Percentiles rank a stretch among this genome's conserved stretches.
These are phyloP conservation scores for Hylaea fasciaria DNA, from an alignment of 2,888 invertebrate species.

Conservation along the genomic window DNA sequence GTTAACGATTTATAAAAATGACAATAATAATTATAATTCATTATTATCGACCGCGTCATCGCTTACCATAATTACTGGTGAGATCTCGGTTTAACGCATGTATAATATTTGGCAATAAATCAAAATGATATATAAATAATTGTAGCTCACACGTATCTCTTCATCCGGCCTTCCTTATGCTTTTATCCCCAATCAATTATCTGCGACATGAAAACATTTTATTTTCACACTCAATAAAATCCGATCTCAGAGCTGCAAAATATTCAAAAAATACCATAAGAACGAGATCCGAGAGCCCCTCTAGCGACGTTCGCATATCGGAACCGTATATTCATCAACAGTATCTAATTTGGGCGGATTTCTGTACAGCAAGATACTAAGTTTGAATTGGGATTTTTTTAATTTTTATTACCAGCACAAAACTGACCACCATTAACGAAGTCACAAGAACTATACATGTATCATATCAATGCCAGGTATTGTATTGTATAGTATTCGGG, in stretches of 20 bases:
- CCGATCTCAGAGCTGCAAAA: constrained; percentile 25
- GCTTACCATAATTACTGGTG: too few relatives aligned
- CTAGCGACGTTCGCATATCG: constrained; percentile 41
- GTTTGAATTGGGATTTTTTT: too few relatives aligned
- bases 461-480: too few relatives aligned
- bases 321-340: constrained; percentile 11
- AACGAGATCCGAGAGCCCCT: constrained; percentile 19
- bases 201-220: constrained; percentile 24
- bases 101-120: background rate
- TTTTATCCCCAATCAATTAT: constrained; percentile 21
- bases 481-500: too few relatives aligned
- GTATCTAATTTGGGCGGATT: background rate
- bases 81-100: too few relatives aligned
- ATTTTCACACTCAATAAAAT: constrained; percentile 38
- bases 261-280: constrained; percentile 40
- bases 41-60: background rate
- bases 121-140: background rate
- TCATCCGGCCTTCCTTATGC: too few relatives aligned
- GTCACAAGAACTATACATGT: too few relatives aligned
- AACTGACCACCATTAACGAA: too few relatives aligned
- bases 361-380: background rate
- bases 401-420: too few relatives aligned
- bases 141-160: background rate
- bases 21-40: too few relatives aligned
- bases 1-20: too few relatives aligned